Evolutionary conservation across 2,797 vertebrate genomes (phyloP).

Genomic region (Amblyopsis hoosieri): DNA sequence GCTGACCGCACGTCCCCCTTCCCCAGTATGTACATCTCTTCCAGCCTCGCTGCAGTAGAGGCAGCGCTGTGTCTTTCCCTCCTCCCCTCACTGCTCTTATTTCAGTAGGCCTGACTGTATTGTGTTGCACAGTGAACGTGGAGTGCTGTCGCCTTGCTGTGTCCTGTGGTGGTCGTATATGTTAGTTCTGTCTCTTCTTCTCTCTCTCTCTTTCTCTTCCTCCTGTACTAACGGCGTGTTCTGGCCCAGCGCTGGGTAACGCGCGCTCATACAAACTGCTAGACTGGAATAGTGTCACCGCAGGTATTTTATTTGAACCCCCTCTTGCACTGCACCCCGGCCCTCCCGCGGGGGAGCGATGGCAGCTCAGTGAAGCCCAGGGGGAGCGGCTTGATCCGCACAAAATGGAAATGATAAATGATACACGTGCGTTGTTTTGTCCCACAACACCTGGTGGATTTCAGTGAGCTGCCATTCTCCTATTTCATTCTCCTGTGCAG

Average conservation of each 20-base stretch:
- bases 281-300: conserved; percentile 99
- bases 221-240: conserved; percentile 98
- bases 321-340: conserved; percentile 86
- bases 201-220: conserved; percentile 66
- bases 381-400: not conserved
- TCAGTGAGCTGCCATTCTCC: conserved; percentile 98
- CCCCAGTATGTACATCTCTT: conserved; percentile 17
- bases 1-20: conserved; percentile 66
- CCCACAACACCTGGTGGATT: conserved; percentile 25
- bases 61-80: conserved; percentile 29
- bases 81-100: conserved; percentile 36
- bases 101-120: conserved; percentile 39
- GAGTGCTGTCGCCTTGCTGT: conserved; percentile 84
- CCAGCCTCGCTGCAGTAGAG: conserved; percentile 11
- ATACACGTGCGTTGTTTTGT: not conserved
- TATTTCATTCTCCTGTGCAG: conserved; percentile 67
- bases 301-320: conserved; percentile 96
- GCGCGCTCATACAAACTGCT: conserved; percentile 99
- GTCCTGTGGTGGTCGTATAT: conserved; percentile 85
- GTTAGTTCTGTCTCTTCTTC: conserved; percentile 81
- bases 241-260: conserved; percentile 99
- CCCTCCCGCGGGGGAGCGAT: conserved; percentile 84
- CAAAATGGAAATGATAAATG: not conserved
- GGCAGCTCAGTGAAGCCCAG: conserved; percentile 92
- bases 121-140: conserved; percentile 74